Percentiles rank a stretch among this genome's conserved stretches.
phyloP scores from a whole-genome alignment of 1,140 invertebrate species.

The Tribolium castaneum region DNA sequence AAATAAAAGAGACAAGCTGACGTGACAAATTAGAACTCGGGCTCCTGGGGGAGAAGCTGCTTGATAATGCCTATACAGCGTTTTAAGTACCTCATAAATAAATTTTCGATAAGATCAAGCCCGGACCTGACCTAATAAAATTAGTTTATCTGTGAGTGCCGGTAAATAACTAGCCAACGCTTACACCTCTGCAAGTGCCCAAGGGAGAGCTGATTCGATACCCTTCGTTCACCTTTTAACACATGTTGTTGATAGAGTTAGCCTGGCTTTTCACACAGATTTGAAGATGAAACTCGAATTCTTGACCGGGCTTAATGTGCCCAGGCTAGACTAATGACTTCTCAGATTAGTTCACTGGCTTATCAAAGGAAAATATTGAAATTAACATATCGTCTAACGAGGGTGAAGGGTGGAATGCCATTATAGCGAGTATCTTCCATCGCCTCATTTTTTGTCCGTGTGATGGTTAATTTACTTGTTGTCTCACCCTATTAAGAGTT shows the following conservation, averaged over 20 bases:
- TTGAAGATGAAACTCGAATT: background rate
- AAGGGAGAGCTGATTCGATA: conserved; percentile 3
- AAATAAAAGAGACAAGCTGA: background rate
- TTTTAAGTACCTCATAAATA: conserved; percentile 37
- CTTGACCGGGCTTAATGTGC: background rate
- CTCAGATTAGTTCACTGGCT: background rate
- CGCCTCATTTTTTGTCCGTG: background rate
- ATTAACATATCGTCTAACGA: conserved; percentile 33
- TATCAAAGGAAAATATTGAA: conserved; percentile 31
- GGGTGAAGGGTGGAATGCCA: conserved; percentile 28
- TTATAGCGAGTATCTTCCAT: conserved; percentile 6
- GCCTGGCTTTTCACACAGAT: background rate
- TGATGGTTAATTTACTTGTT: background rate
- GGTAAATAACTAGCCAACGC: conserved; percentile 2
- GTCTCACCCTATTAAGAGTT: conserved; percentile 8
- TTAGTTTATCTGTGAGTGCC: conserved; percentile 26
- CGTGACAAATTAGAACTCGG: background rate
- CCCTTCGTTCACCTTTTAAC: background rate
- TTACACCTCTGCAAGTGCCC: conserved; percentile 12
- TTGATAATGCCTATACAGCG: conserved; percentile 18
- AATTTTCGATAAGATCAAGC: conserved; percentile 26
- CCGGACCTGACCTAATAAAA: conserved; percentile 32
- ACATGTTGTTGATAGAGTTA: background rate
- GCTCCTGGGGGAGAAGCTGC: background rate
- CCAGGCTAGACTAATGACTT: background rate